Conservation (phyloP, 1,140 invertebrate species). For the Thaumetopoea pityocampa region DNA sequence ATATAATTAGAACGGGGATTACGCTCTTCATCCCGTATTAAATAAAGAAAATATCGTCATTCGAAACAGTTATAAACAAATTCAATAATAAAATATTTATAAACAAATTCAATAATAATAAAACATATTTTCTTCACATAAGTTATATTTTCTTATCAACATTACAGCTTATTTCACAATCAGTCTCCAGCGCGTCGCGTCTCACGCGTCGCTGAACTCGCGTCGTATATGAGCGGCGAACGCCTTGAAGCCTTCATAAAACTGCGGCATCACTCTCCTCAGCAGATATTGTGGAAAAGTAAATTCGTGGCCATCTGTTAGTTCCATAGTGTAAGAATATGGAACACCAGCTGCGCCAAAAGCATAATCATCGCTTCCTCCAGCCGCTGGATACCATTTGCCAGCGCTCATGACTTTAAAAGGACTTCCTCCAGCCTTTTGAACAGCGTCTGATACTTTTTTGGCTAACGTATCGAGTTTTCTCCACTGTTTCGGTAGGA, state of each 20-base stretch:
- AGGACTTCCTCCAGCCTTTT: constrained; percentile 58
- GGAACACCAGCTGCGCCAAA: constrained; percentile 79
- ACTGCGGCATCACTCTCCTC: constrained; percentile 39
- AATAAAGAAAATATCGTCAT: too few relatives aligned
- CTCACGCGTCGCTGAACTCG: constrained; percentile 32
- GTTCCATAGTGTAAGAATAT: constrained; percentile 83
- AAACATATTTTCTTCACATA: constrained; percentile 7
- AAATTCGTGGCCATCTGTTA: constrained; percentile 71
- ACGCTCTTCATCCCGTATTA: too few relatives aligned
- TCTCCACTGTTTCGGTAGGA: constrained; percentile 47
- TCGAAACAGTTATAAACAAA: too few relatives aligned
- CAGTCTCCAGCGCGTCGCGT: constrained; percentile 1
- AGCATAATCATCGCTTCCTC: constrained; percentile 84
- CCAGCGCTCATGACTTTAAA: constrained; percentile 74
- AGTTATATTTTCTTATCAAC: constrained; percentile 3
- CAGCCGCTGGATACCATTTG: constrained; percentile 79
- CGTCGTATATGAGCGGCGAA: constrained; percentile 45
- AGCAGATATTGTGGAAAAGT: constrained; percentile 50
- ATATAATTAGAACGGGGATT: too few relatives aligned
- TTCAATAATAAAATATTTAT: background rate
- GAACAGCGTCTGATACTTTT: constrained; percentile 54
- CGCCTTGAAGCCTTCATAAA: constrained; percentile 56
- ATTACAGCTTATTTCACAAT: constrained; percentile 4
- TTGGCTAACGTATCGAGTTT: constrained; percentile 47
- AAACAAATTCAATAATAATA: constrained; percentile 4